These are phyloP conservation scores for Zosterops pallidus DNA, from an alignment of 2,113 vertebrate species.

Conservation along the genomic window DNA sequence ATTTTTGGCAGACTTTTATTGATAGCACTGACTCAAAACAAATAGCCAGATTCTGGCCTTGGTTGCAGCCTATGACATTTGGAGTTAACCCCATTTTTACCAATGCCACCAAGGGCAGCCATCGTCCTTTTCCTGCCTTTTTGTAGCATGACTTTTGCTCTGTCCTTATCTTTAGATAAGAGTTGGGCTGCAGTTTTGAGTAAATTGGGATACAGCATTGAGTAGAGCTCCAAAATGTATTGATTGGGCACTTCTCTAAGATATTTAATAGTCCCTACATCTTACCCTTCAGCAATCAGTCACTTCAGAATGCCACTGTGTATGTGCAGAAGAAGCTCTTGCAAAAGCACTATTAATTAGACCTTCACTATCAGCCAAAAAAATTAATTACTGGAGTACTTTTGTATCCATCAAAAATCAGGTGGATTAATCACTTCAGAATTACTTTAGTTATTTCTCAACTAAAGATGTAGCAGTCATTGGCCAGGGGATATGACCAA, in stretches of 20 bases:
- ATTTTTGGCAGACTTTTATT: constrained; percentile 58
- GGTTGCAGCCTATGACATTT: constrained; percentile 24
- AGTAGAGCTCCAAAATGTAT: neutral
- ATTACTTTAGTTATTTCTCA: neutral
- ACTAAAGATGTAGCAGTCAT: neutral
- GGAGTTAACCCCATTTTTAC: constrained; percentile 24
- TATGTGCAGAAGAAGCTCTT: neutral
- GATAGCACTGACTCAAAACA: constrained; percentile 45
- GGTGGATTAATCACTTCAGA: constrained; percentile 25
- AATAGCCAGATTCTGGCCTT: constrained; percentile 33
- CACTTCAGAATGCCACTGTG: neutral
- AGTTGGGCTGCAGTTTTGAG: neutral
- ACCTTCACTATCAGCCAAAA: neutral
- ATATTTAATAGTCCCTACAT: neutral
- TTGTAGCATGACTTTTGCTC: neutral
- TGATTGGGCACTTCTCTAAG: neutral
- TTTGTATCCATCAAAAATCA: neutral
- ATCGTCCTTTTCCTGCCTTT: neutral
- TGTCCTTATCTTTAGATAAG: neutral
- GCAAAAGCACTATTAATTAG: neutral
- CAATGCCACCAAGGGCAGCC: neutral
- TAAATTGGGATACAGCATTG: neutral
- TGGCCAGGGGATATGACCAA: neutral
- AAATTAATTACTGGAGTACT: neutral
- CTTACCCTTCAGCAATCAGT: neutral